These are phyloP conservation scores for Pandion haliaetus DNA, from an alignment of 2,113 vertebrate genomes.

Conservation along the genomic window DNA sequence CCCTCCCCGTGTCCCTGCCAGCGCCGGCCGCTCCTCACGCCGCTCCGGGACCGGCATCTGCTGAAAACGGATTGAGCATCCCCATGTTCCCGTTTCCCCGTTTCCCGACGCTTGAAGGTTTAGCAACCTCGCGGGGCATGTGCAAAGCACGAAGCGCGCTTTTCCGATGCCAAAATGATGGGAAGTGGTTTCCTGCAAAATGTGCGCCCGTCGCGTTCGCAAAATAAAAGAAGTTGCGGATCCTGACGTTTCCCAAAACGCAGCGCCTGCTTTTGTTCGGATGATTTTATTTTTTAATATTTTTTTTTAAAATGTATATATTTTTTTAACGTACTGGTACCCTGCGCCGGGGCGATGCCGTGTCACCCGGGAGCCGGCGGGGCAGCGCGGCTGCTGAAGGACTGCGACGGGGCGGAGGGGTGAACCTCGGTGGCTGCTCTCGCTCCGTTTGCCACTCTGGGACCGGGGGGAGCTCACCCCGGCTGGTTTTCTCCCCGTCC, in stretches of 20 bases:
- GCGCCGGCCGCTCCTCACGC: background rate
- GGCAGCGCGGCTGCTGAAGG: background rate
- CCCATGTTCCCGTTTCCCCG: background rate
- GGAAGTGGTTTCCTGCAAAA: constrained; percentile 41
- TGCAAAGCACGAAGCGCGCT: background rate
- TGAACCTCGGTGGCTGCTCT: background rate
- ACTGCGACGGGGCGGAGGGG: background rate
- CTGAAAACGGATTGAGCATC: background rate
- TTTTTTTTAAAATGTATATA: too few relatives aligned
- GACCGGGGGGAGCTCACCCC: background rate
- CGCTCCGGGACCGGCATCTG: background rate
- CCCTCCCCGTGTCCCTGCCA: background rate
- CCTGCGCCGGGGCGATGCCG: background rate
- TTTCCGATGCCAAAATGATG: background rate
- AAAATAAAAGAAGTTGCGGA: background rate
- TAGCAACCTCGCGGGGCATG: background rate
- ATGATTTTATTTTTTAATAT: background rate
- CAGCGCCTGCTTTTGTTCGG: background rate
- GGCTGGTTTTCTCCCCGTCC: background rate
- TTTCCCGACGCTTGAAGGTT: background rate
- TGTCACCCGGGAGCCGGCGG: background rate
- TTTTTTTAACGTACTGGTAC: background rate
- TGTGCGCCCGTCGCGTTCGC: background rate
- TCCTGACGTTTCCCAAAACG: background rate
- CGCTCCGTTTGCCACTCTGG: background rate